phyloP scores from a whole-genome alignment of 2,113 vertebrate species.

The Cepphus grylle region DNA sequence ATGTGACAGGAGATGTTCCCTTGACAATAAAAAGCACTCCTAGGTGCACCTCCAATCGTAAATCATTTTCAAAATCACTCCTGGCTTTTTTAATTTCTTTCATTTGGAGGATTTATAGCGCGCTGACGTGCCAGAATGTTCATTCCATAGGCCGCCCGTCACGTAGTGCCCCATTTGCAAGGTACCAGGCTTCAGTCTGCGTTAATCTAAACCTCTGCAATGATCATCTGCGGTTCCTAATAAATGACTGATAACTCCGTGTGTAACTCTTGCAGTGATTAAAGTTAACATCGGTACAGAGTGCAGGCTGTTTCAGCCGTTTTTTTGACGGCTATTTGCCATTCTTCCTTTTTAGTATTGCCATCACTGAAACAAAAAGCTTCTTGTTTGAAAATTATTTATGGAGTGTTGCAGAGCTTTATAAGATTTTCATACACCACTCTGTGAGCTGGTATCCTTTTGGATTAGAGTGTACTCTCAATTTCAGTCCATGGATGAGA shows the following conservation, averaged over 20 bases:
- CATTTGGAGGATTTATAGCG: conserved; percentile 46
- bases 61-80: conserved; percentile 59
- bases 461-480: conserved; percentile 50
- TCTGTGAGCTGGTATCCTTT: conserved; percentile 54
- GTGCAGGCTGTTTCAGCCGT: conserved; percentile 5
- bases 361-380: conserved; percentile 59
- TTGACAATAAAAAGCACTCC: conserved; percentile 64
- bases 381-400: conserved; percentile 73
- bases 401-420: conserved; percentile 55
- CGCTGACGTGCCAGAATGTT: conserved; percentile 35
- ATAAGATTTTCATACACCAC: conserved; percentile 56
- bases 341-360: conserved; percentile 53
- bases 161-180: neutral
- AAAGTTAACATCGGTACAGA: conserved; percentile 2
- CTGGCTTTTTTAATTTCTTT: conserved; percentile 70
- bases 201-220: conserved; percentile 33
- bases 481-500: conserved; percentile 55
- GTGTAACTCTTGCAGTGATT: neutral
- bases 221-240: conserved; percentile 1
- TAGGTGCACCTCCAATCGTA: conserved; percentile 62
- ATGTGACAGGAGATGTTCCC: conserved; percentile 47
- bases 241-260: conserved; percentile 24
- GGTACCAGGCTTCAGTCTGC: neutral
- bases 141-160: conserved; percentile 34
- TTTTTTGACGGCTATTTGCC: conserved; percentile 47